phyloP scores from a whole-genome alignment of 2,888 invertebrate genomes.

The Sinopyrophorus schimmeli region DNA sequence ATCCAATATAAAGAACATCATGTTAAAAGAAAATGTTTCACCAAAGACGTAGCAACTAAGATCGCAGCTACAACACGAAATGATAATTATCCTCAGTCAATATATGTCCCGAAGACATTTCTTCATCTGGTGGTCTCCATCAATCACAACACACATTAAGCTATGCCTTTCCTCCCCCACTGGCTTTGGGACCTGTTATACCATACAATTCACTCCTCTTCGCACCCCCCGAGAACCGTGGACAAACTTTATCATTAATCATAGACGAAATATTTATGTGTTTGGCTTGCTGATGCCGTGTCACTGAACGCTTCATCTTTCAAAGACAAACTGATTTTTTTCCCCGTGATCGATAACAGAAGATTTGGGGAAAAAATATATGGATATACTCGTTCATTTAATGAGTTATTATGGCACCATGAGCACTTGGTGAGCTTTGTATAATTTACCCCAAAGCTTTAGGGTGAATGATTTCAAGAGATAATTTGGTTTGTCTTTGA shows the following conservation, averaged over 20 bases:
- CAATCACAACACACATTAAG: conserved; percentile 53
- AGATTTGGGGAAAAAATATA: too few species aligned
- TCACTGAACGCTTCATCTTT: conserved; percentile 37
- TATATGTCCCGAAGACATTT: conserved; percentile 53
- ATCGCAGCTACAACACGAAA: conserved; percentile 39
- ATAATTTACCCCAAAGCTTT: too few species aligned
- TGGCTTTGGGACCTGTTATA: conserved; percentile 28
- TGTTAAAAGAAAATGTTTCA: conserved; percentile 24
- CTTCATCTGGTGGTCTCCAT: conserved; percentile 56
- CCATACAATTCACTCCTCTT: conserved; percentile 37
- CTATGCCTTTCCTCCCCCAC: conserved; percentile 42
- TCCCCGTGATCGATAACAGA: too few species aligned
- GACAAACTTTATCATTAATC: conserved; percentile 49
- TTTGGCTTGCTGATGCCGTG: conserved; percentile 43
- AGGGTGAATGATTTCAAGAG: too few species aligned
- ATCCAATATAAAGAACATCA: conserved; percentile 35
- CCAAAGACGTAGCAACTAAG: conserved; percentile 21
- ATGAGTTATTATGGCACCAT: too few species aligned
- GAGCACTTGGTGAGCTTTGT: too few species aligned
- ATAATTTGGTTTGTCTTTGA: too few species aligned
- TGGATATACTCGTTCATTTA: too few species aligned
- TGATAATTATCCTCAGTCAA: conserved; percentile 53
- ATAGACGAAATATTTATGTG: conserved; percentile 46
- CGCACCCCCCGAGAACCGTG: conserved; percentile 35
- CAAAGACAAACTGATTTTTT: conserved; percentile 18